A percentile compares a stretch with the other conserved stretches of the same genome.
These are phyloP conservation scores for Nannobrachium achirus DNA, from an alignment of 2,113 vertebrate species.

Conservation along the genomic window DNA sequence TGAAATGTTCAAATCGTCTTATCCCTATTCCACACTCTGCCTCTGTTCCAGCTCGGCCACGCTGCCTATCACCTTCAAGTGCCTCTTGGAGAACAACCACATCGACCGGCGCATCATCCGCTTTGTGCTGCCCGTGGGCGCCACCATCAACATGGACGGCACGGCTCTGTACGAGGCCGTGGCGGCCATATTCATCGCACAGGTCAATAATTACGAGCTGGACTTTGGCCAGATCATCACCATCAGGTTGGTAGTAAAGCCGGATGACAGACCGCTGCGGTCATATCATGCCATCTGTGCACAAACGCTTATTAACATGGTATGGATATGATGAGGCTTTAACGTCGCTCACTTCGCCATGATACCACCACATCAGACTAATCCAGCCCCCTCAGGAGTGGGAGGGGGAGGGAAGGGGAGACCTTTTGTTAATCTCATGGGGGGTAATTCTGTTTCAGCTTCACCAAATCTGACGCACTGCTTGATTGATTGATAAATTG, in stretches of 20 bases:
- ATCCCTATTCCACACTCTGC: too few relatives aligned
- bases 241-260: conserved; percentile 84
- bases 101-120: conserved; percentile 95
- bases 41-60: conserved; percentile 88
- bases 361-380: not conserved
- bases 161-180: conserved; percentile 95
- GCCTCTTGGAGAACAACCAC: conserved; percentile 97
- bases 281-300: not conserved
- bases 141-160: conserved; percentile 98
- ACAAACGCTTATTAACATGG: not conserved
- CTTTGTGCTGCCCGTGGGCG: conserved; percentile 94
- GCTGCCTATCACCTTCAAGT: conserved; percentile 98
- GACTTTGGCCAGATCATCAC: conserved; percentile 98
- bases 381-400: too few relatives aligned
- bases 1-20: too few relatives aligned
- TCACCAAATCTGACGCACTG: too few relatives aligned
- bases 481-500: too few relatives aligned
- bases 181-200: conserved; percentile 96
- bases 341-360: not conserved
- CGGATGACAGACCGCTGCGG: not conserved
- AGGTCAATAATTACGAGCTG: conserved; percentile 97
- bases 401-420: too few relatives aligned
- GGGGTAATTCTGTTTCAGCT: too few relatives aligned
- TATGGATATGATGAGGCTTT: not conserved
- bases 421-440: too few relatives aligned